phyloP scores from a whole-genome alignment of 2,113 vertebrate genomes.

The Damaliscus lunatus region DNA sequence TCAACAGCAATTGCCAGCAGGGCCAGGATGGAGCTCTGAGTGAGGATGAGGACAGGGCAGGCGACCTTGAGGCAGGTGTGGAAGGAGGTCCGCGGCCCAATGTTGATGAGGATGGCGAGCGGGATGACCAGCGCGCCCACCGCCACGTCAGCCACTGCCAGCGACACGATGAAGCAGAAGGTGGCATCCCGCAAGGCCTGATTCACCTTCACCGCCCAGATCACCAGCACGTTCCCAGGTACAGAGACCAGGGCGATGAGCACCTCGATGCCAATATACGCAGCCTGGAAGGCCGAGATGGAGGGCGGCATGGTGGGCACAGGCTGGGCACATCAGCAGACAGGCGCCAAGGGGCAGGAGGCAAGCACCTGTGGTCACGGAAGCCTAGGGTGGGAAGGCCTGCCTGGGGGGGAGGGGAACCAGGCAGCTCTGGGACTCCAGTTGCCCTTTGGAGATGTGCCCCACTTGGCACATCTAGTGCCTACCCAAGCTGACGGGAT shows the following conservation, averaged over 20 bases:
- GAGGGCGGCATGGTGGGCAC: conserved; percentile 81
- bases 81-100: conserved; percentile 89
- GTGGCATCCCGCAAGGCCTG: conserved; percentile 93
- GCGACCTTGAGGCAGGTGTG: conserved; percentile 93
- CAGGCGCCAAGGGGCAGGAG: neutral
- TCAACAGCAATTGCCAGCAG: conserved; percentile 97
- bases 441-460: neutral
- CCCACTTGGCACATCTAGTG: neutral
- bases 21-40: conserved; percentile 97
- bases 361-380: conserved; percentile 55
- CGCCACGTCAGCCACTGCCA: conserved; percentile 95
- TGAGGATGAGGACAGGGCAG: conserved; percentile 95
- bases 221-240: conserved; percentile 96
- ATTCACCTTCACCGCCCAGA: conserved; percentile 97
- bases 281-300: conserved; percentile 82
- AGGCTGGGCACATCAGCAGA: conserved; percentile 60
- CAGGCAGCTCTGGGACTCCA: neutral
- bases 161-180: conserved; percentile 95
- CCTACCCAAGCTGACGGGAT: neutral
- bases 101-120: conserved; percentile 93
- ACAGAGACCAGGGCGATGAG: conserved; percentile 93
- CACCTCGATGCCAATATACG: conserved; percentile 94
- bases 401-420: neutral
- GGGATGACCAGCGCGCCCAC: conserved; percentile 97
- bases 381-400: conserved; percentile 44